Evolutionary conservation across 2,113 vertebrate species (phyloP).

Genomic region (Thunnus thynnus): DNA sequence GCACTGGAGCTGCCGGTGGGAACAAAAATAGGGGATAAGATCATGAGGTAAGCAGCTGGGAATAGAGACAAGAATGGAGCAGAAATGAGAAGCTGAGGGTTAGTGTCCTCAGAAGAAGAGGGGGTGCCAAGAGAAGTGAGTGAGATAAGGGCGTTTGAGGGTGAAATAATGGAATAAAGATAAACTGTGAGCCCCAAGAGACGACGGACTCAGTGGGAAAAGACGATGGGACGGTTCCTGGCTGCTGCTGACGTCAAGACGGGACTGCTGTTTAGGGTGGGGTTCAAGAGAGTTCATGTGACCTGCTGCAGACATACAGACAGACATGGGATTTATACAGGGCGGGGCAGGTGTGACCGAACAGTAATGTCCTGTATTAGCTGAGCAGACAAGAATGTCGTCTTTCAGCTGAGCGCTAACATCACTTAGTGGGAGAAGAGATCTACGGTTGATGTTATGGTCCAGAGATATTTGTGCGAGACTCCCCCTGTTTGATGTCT

Average conservation of each 20-base stretch:
- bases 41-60: conserved; percentile 8
- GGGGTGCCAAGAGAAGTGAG: not conserved
- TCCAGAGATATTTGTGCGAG: too few relatives aligned
- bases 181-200: conserved; percentile 22
- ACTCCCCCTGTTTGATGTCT: conserved; percentile 13
- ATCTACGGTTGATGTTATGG: not conserved
- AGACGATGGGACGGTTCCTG: conserved; percentile 3
- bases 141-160: conserved; percentile 2
- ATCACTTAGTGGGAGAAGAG: conserved; percentile 34
- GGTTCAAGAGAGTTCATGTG: conserved; percentile 57
- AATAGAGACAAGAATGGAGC: conserved; percentile 1
- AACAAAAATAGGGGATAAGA: conserved; percentile 20
- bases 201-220: not conserved
- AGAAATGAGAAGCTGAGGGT: not conserved
- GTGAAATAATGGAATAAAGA: conserved; percentile 26
- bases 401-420: conserved; percentile 64
- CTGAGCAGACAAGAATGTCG: conserved; percentile 65
- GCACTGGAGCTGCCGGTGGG: not conserved
- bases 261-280: conserved; percentile 31
- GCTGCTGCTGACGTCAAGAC: conserved; percentile 35
- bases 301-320: conserved; percentile 60
- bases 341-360: conserved; percentile 71
- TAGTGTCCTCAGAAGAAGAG: conserved; percentile 2
- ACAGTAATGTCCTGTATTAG: conserved; percentile 67
- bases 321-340: conserved; percentile 55